phyloP scores from a whole-genome alignment of 1,140 invertebrate species.

The Hycleus cichorii region DNA sequence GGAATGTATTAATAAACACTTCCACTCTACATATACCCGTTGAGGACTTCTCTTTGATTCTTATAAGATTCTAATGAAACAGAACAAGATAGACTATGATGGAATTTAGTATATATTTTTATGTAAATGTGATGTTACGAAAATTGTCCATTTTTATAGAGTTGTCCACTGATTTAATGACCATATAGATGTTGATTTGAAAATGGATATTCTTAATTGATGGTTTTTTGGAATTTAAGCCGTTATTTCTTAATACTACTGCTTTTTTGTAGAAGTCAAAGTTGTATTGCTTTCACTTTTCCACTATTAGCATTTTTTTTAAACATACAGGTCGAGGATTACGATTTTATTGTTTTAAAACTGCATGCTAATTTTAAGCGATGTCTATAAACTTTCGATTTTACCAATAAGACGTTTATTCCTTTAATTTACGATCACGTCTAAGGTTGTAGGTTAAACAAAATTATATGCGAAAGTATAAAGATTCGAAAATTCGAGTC shows the following conservation, averaged over 20 bases:
- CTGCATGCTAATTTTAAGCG: too few relatives aligned
- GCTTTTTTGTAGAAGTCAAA: too few relatives aligned
- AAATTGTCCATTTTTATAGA: not conserved
- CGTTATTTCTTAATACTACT: not conserved
- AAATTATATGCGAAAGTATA: too few relatives aligned
- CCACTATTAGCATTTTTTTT: not conserved
- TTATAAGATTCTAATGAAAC: not conserved
- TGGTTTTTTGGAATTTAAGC: not conserved
- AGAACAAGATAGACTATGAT: not conserved
- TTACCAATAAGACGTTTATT: too few relatives aligned
- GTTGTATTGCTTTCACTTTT: too few relatives aligned
- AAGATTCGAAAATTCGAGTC: too few relatives aligned
- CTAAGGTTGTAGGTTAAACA: too few relatives aligned
- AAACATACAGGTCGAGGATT: not conserved
- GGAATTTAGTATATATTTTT: not conserved
- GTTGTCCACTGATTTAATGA: too few relatives aligned
- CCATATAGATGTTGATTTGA: not conserved
- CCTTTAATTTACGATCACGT: too few relatives aligned
- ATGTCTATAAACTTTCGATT: too few relatives aligned
- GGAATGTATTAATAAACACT: conserved; percentile 13
- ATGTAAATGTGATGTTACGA: not conserved
- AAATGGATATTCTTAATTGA: not conserved
- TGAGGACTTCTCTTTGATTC: not conserved
- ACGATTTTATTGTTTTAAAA: not conserved
- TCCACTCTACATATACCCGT: not conserved